Conservation (phyloP, 2,797 vertebrate genomes). For the Lacerta agilis region DNA sequence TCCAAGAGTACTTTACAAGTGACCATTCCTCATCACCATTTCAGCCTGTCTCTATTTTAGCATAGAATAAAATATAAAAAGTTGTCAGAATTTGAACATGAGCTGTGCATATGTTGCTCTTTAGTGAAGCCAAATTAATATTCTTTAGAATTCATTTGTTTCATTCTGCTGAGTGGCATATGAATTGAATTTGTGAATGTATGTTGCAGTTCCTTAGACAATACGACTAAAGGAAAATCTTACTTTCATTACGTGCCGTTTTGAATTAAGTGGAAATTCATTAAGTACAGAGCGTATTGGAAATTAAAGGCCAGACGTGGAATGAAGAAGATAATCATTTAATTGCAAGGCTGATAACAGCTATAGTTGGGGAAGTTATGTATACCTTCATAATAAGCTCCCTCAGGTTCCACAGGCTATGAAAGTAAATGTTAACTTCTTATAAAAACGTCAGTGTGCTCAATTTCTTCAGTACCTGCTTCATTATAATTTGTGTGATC, state of each 20-base stretch:
- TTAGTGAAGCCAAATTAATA: constrained; percentile 21
- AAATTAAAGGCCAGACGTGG: constrained; percentile 29
- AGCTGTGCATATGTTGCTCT: neutral
- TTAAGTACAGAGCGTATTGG: neutral
- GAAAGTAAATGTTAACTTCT: constrained; percentile 39
- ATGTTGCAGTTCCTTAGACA: constrained; percentile 31
- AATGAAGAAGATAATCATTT: constrained; percentile 39
- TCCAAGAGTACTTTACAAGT: neutral
- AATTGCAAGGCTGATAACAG: constrained; percentile 33
- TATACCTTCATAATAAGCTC: constrained; percentile 31
- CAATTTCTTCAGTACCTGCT: constrained; percentile 37
- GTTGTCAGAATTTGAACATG: neutral
- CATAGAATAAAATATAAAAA: neutral
- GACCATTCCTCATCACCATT: neutral
- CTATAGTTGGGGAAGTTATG: constrained; percentile 22
- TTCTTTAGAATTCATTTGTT: constrained; percentile 27
- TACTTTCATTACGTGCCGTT: constrained; percentile 21
- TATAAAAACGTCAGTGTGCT: neutral
- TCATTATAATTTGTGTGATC: constrained; percentile 27
- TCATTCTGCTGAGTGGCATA: constrained; percentile 29
- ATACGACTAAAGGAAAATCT: constrained; percentile 2
- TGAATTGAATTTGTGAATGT: constrained; percentile 23
- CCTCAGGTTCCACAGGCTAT: constrained; percentile 16
- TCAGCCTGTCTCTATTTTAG: too few relatives aligned
- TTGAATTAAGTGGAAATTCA: constrained; percentile 50